These are phyloP conservation scores for Hyperoplus lanceolatus DNA, from an alignment of 2,797 vertebrate genomes.

Conservation along the genomic window DNA sequence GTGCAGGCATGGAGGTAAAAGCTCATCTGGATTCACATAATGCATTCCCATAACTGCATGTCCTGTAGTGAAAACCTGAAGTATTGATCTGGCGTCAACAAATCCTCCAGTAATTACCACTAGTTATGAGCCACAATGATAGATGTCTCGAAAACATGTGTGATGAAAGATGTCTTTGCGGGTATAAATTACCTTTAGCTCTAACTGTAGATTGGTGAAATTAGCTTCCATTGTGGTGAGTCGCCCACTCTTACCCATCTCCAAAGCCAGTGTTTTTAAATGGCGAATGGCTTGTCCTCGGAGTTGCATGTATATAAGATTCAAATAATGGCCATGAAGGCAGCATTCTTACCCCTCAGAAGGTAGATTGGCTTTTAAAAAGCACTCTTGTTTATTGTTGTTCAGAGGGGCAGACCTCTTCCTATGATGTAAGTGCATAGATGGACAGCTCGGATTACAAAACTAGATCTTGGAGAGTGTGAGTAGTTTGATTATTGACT, in stretches of 20 bases:
- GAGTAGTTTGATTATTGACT: slow-evolving; percentile 54
- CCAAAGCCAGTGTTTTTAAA: slow-evolving; percentile 28
- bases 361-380: slow-evolving; percentile 18
- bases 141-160: slow-evolving; percentile 15
- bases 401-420: slow-evolving; percentile 26
- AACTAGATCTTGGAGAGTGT: slow-evolving; percentile 40
- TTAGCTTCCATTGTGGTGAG: slow-evolving; percentile 23
- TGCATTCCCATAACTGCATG: slow-evolving; percentile 49
- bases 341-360: background rate
- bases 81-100: slow-evolving; percentile 50
- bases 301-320: slow-evolving; percentile 21
- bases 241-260: background rate
- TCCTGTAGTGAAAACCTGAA: slow-evolving; percentile 49
- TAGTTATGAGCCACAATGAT: slow-evolving; percentile 27
- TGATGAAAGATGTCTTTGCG: slow-evolving; percentile 28
- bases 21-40: slow-evolving; percentile 42
- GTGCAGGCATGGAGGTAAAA: slow-evolving; percentile 11
- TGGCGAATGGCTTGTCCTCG: slow-evolving; percentile 18
- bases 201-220: slow-evolving; percentile 25
- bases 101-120: slow-evolving; percentile 46
- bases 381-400: background rate
- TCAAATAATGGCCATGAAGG: slow-evolving; percentile 6
- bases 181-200: slow-evolving; percentile 43
- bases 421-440: slow-evolving; percentile 21
- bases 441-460: slow-evolving; percentile 37